These are phyloP conservation scores for Isotomurus palustris DNA, from an alignment of 2,888 invertebrate genomes.

Conservation along the genomic window DNA sequence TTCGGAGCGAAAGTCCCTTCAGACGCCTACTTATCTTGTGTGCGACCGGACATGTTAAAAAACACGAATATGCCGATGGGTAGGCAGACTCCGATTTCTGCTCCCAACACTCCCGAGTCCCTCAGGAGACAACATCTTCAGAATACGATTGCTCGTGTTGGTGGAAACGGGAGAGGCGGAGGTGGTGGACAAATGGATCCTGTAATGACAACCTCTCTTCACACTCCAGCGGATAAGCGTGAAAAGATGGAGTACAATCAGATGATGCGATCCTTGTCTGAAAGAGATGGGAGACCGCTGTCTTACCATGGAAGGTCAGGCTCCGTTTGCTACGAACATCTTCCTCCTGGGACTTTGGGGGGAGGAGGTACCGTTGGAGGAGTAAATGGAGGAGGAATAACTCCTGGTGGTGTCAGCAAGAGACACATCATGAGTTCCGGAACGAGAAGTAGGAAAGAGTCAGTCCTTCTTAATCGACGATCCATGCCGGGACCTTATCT, in stretches of 20 bases:
- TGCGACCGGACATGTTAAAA: conserved; percentile 39
- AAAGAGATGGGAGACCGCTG: conserved; percentile 36
- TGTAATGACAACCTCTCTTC: conserved; percentile 26
- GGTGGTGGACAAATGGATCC: conserved; percentile 37
- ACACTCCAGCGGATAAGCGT: conserved; percentile 28
- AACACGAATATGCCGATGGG: conserved; percentile 34
- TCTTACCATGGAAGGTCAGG: conserved; percentile 42
- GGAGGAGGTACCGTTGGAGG: conserved; percentile 23
- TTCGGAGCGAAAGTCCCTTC: conserved; percentile 20
- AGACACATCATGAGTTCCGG: conserved; percentile 39
- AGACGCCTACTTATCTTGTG: no score
- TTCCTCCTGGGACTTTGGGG: conserved; percentile 22
- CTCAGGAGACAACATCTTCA: conserved; percentile 43
- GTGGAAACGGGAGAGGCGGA: no score
- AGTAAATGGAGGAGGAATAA: no score
- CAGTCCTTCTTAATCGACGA: conserved; percentile 41
- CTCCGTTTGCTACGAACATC: conserved; percentile 24
- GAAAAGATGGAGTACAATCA: conserved; percentile 46
- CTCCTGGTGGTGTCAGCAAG: conserved; percentile 33
- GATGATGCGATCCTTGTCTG: conserved; percentile 38
- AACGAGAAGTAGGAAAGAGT: conserved; percentile 31
- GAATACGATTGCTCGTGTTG: conserved; percentile 33
- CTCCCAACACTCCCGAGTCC: conserved; percentile 44
- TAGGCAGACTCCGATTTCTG: conserved; percentile 41
- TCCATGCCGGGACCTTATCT: conserved; percentile 44